Percentiles rank a stretch among this genome's conserved stretches.
Conservation (phyloP, 2,797 vertebrate species). For the Rhynchotus rufescens region DNA sequence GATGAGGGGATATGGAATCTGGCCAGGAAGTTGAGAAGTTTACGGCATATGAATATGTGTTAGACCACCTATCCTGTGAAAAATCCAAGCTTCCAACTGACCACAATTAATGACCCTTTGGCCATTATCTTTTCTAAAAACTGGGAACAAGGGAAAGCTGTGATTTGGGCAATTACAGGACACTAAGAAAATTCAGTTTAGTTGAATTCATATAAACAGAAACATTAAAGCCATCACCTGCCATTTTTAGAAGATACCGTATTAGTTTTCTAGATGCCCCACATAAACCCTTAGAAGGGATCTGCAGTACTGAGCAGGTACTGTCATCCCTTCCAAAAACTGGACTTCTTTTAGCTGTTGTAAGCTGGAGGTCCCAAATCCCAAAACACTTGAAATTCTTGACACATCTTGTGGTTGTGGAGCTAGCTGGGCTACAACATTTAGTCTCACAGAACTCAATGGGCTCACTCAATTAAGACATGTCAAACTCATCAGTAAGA, state of each 20-base stretch:
- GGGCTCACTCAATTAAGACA: background rate
- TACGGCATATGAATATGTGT: background rate
- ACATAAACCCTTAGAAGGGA: background rate
- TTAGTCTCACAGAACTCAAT: background rate
- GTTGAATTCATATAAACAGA: background rate
- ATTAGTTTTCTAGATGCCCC: background rate
- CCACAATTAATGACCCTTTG: background rate
- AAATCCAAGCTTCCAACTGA: background rate
- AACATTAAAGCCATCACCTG: background rate
- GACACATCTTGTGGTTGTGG: fast-evolving
- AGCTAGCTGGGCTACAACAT: background rate
- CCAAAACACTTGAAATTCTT: background rate
- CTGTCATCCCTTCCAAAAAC: background rate
- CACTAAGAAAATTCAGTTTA: background rate
- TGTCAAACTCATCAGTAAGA: background rate
- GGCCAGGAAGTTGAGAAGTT: background rate
- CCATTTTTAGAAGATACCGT: background rate
- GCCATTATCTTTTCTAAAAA: background rate
- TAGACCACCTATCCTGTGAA: background rate
- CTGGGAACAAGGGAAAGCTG: background rate
- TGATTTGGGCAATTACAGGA: fast-evolving
- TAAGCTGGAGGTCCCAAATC: background rate
- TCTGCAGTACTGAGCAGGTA: background rate
- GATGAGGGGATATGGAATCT: background rate
- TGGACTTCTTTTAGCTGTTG: background rate